Conservation (phyloP, 64 coral and sea anemone species). For the Porites australiensis region DNA sequence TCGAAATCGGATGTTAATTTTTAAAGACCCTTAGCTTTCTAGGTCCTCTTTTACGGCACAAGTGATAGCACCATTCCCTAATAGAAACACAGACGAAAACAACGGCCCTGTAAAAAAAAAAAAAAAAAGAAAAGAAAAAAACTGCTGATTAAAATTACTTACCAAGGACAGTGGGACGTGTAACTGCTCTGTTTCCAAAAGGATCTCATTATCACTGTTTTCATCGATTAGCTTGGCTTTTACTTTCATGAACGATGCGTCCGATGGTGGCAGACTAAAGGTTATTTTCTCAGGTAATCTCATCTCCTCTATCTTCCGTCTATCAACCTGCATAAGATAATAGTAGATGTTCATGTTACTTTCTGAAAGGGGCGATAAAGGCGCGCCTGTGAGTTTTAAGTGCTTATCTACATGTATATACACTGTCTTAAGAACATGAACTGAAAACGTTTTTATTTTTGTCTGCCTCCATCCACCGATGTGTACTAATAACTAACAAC, state of each 20-base stretch:
- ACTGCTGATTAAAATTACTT: background rate
- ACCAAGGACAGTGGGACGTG: background rate
- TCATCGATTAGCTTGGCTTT: background rate
- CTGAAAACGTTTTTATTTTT: too few species aligned
- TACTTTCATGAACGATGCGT: background rate
- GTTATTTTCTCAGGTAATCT: background rate
- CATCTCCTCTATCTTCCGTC: conserved; percentile 1
- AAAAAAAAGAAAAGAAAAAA: background rate
- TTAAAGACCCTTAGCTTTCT: too few species aligned
- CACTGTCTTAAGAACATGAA: too few species aligned
- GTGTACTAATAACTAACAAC: too few species aligned
- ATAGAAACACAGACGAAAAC: too few species aligned
- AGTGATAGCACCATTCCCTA: too few species aligned
- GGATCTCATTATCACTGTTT: background rate
- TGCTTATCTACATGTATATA: too few species aligned
- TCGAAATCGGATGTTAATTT: too few species aligned
- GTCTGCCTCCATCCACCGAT: too few species aligned
- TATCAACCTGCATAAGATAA: background rate
- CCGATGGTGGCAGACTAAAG: background rate
- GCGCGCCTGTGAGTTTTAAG: too few species aligned
- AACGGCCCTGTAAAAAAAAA: too few species aligned
- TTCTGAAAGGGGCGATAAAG: background rate
- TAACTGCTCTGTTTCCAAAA: background rate
- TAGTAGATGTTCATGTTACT: background rate
- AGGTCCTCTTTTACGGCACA: too few species aligned